phyloP scores from a whole-genome alignment of 2,113 vertebrate species.

The Elaphurus davidianus region DNA sequence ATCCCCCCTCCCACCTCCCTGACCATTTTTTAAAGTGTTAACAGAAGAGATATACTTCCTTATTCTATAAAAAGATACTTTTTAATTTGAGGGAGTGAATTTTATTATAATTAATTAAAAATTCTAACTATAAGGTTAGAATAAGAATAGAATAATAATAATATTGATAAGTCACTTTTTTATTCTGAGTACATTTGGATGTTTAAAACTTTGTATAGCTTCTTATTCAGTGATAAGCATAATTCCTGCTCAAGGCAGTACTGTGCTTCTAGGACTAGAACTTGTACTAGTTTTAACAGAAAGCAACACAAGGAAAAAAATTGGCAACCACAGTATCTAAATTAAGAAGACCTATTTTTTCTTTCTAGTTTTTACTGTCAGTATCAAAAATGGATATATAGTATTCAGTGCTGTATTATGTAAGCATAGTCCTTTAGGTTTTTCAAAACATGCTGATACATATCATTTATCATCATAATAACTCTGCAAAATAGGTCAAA shows the following conservation, averaged over 20 bases:
- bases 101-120: not conserved
- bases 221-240: not conserved
- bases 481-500: not conserved
- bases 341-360: not conserved
- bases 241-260: not conserved
- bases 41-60: not conserved
- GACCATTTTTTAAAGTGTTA: not conserved
- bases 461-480: not conserved
- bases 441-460: not conserved
- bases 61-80: not conserved
- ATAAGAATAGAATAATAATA: not conserved
- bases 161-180: not conserved
- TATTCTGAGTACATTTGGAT: not conserved
- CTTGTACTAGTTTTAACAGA: not conserved
- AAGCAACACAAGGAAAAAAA: not conserved
- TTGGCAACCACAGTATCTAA: not conserved
- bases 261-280: not conserved
- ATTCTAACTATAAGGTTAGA: not conserved
- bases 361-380: not conserved
- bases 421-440: not conserved
- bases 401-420: not conserved
- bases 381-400: not conserved
- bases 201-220: not conserved
- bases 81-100: not conserved
- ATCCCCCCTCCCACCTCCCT: not conserved